Percentiles rank a stretch among this genome's conserved stretches.
phyloP scores from a whole-genome alignment of 2,888 invertebrate species.

The Chelonus formosanus region DNA sequence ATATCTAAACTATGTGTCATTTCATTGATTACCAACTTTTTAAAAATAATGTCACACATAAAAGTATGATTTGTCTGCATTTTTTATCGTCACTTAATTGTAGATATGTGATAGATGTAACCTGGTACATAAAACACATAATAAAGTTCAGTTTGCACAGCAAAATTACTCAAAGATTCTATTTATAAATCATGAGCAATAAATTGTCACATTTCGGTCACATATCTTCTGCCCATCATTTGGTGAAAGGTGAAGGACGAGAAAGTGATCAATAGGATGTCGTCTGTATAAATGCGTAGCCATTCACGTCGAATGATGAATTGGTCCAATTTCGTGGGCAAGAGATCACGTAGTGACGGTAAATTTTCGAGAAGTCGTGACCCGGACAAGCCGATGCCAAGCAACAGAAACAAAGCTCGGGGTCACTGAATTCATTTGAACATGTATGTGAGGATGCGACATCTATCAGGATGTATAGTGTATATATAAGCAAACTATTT shows the following conservation, averaged over 20 bases:
- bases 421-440: slow-evolving; percentile 11
- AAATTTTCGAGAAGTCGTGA: slow-evolving; percentile 50
- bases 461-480: background rate
- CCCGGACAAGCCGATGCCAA: slow-evolving; percentile 17
- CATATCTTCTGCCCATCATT: background rate
- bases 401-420: background rate
- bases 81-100: too few species aligned
- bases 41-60: too few species aligned
- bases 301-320: slow-evolving; percentile 54
- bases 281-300: slow-evolving; percentile 20
- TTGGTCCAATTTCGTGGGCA: slow-evolving; percentile 59
- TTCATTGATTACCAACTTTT: too few species aligned
- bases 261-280: background rate
- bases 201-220: too few species aligned
- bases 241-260: background rate
- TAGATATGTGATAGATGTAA: too few species aligned
- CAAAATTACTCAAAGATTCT: too few species aligned
- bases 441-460: slow-evolving; percentile 3
- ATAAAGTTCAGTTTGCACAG: too few species aligned
- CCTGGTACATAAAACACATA: too few species aligned
- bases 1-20: too few species aligned
- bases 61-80: too few species aligned
- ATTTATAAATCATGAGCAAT: too few species aligned
- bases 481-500: background rate
- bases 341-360: slow-evolving; percentile 56